phyloP scores from a whole-genome alignment of 2,797 vertebrate genomes.

The Geotrypetes seraphini region DNA sequence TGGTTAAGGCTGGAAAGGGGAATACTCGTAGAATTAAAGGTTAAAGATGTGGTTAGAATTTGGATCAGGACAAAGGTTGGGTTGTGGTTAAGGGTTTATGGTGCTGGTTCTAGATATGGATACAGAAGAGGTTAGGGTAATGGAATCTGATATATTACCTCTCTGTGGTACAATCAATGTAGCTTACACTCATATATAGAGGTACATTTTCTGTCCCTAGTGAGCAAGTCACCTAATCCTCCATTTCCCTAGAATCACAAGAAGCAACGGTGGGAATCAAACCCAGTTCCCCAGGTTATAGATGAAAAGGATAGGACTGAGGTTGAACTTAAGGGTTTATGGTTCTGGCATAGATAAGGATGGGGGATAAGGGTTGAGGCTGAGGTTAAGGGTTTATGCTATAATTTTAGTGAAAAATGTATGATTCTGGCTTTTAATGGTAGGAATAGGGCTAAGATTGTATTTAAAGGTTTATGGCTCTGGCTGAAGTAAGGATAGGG shows the following conservation, averaged over 20 bases:
- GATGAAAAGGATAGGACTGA: constrained; percentile 6
- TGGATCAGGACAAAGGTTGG: constrained; percentile 11
- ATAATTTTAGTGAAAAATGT: background rate
- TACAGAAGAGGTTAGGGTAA: too few species aligned
- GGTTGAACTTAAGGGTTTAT: constrained; percentile 2
- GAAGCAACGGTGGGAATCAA: too few species aligned
- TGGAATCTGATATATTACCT: too few species aligned
- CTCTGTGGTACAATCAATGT: too few species aligned
- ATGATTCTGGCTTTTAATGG: background rate
- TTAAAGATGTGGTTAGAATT: constrained; percentile 10
- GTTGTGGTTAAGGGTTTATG: too few species aligned
- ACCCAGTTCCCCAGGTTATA: too few species aligned
- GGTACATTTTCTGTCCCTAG: too few species aligned
- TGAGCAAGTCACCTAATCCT: too few species aligned
- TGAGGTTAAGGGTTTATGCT: background rate
- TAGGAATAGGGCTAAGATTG: constrained; percentile 1
- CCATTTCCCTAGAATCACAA: too few species aligned
- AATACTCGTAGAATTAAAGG: background rate
- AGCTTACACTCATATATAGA: too few species aligned
- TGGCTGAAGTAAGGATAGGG: background rate
- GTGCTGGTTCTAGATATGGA: too few species aligned
- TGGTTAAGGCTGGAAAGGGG: constrained; percentile 1
- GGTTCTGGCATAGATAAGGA: constrained; percentile 5
- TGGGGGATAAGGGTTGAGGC: constrained; percentile 2
- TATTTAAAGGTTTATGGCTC: constrained; percentile 7